phyloP scores from a whole-genome alignment of 2,797 vertebrate species.

The Phaenicophaeus curvirostris region DNA sequence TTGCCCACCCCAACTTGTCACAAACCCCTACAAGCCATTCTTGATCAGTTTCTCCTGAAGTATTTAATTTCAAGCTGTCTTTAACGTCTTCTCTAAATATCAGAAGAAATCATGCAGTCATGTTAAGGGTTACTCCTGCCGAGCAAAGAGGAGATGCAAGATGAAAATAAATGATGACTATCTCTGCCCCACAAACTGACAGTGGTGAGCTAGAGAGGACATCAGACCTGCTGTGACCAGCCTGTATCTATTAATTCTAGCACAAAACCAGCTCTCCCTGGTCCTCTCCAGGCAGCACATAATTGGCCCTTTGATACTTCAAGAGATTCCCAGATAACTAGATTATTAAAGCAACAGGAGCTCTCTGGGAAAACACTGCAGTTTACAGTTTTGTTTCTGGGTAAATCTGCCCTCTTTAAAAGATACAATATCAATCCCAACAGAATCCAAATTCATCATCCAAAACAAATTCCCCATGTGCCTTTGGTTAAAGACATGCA shows the following conservation, averaged over 20 bases:
- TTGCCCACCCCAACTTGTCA: not conserved
- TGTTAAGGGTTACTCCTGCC: not conserved
- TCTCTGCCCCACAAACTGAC: not conserved
- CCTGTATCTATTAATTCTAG: not conserved
- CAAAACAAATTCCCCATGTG: slow-evolving; percentile 36
- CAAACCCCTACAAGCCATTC: not conserved
- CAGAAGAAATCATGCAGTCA: not conserved
- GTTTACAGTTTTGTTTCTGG: slow-evolving; percentile 35
- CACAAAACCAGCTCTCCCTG: not conserved
- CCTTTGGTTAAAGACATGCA: slow-evolving; percentile 17
- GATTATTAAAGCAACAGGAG: slow-evolving; percentile 33
- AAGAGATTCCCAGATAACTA: slow-evolving; percentile 16
- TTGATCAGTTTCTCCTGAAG: not conserved
- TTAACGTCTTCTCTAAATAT: not conserved
- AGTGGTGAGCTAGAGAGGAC: not conserved
- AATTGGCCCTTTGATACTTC: slow-evolving; percentile 25
- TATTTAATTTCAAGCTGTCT: not conserved
- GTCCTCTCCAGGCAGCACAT: not conserved
- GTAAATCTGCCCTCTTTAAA: slow-evolving; percentile 15
- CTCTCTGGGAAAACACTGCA: slow-evolving; percentile 23
- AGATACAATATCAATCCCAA: not conserved
- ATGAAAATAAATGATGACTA: slow-evolving; percentile 2
- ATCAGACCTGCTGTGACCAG: slow-evolving; percentile 10
- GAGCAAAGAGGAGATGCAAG: not conserved
- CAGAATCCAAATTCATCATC: not conserved